Percentiles rank a stretch among this genome's conserved stretches.
Evolutionary conservation across 2,797 vertebrate species (phyloP).

Genomic region (Coregonus sp.): DNA sequence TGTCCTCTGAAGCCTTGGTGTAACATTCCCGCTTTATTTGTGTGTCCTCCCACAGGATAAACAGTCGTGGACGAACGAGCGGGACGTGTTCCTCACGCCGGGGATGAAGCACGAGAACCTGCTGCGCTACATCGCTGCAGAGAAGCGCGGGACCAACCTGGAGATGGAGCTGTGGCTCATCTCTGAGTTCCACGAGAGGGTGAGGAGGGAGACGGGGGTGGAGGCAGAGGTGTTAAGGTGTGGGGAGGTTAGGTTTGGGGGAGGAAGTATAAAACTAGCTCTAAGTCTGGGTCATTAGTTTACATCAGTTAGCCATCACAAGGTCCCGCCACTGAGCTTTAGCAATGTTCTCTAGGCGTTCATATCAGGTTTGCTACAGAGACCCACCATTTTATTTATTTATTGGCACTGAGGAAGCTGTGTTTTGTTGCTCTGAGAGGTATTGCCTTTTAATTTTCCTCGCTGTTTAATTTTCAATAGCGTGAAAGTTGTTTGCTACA

Average conservation of each 20-base stretch:
- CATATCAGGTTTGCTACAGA: not conserved
- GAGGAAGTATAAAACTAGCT: not conserved
- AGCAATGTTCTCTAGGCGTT: not conserved
- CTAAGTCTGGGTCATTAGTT: no score
- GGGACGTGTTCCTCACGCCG: slow-evolving; percentile 85
- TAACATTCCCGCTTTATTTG: not conserved
- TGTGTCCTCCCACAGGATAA: slow-evolving; percentile 78
- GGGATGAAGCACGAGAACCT: slow-evolving; percentile 95
- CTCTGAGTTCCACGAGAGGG: slow-evolving; percentile 90
- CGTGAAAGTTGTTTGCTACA: not conserved
- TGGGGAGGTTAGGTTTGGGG: not conserved
- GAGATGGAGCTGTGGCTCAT: slow-evolving; percentile 94
- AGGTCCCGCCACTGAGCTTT: not conserved
- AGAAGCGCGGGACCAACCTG: slow-evolving; percentile 85
- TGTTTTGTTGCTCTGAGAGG: not conserved
- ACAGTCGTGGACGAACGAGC: slow-evolving; percentile 90
- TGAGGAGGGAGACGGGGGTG: slow-evolving; percentile 56
- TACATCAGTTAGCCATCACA: not conserved
- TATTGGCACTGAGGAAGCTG: not conserved
- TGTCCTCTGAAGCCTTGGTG: not conserved
- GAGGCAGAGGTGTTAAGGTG: not conserved
- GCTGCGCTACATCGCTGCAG: slow-evolving; percentile 85
- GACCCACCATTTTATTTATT: not conserved
- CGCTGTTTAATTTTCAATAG: not conserved
- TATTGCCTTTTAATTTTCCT: not conserved